A percentile compares a stretch with the other conserved stretches of the same genome.
phyloP scores from a whole-genome alignment of 64 coral and sea anemone species.

The Cladopsammia gracilis region DNA sequence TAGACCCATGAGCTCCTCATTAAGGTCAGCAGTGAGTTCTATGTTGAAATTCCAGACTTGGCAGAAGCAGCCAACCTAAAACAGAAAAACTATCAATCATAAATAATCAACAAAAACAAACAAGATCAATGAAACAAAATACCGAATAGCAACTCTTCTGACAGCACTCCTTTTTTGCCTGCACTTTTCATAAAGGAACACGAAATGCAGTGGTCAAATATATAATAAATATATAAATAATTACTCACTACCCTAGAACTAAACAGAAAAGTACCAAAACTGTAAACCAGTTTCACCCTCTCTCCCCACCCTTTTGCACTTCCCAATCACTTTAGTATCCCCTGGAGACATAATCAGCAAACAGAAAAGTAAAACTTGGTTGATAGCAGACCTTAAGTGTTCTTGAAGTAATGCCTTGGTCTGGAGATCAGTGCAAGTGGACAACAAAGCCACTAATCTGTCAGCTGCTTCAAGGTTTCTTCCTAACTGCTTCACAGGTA shows the following conservation, averaged over 20 bases:
- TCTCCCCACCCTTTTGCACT: too few relatives aligned
- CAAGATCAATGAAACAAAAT: neutral
- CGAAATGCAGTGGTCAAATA: too few relatives aligned
- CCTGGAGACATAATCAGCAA: too few relatives aligned
- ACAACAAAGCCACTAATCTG: slow-evolving; percentile 41
- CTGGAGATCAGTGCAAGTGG: slow-evolving; percentile 15
- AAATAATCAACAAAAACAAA: neutral
- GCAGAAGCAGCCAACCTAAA: slow-evolving; percentile 25
- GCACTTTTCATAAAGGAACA: too few relatives aligned
- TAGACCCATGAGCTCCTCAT: neutral
- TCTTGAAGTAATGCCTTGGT: slow-evolving; percentile 51
- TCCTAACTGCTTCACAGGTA: slow-evolving; percentile 54
- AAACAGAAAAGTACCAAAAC: too few relatives aligned
- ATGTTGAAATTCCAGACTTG: neutral
- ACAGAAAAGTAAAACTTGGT: neutral
- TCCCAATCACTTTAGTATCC: too few relatives aligned
- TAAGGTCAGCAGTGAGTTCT: neutral
- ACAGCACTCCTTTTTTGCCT: too few relatives aligned
- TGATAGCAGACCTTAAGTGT: slow-evolving; percentile 45
- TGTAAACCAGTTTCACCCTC: too few relatives aligned
- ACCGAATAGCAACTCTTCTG: too few relatives aligned
- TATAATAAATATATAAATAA: too few relatives aligned
- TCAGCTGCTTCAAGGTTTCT: slow-evolving; percentile 60
- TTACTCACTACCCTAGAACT: too few relatives aligned
- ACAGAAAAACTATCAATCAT: neutral